Base-by-base conservation (phyloP, 2,888 invertebrate genomes). In the Eretmocerus hayati region DNA sequence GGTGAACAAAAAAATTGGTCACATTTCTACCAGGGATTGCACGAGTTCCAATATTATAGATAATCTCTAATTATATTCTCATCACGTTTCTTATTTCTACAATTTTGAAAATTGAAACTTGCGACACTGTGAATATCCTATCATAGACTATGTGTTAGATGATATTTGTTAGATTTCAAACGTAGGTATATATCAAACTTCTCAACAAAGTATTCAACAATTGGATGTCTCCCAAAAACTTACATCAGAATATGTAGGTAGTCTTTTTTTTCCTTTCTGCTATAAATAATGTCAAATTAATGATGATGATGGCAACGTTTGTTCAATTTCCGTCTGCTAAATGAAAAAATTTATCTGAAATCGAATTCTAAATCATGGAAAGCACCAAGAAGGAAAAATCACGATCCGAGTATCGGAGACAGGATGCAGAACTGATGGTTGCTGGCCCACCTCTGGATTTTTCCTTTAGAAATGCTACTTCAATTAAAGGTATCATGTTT, bases 361-460 rank as follows among this genome's bases (percentile, higher is more conserved):
- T 33, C 16, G 5, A 30, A 42, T 9, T 31, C 5, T 21, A 30
- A 23, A 52, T 47, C 37, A 57, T 58, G 58, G 45, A 47, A 13
- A 42, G 16, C 21, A 51, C n/a, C 23, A 33, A 8, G 23, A 33
- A 44, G 20, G 30, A 42, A 21, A 37, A 41, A 35, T 39, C 36
- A 16, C 46, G 37, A 22, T 58, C 59, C 13, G 55, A 58, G 54
- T 63, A 66, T 30, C 62, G 53, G 43, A 57, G 59, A 42, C 57
- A 46, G 18, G 62, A 63, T 44, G 54, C 41, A 4, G 63, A 65
- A 37, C 55, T 59, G 49, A 61, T 66, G 56, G 56, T 65, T 20
- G 57, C 62, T 20, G 71, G 66, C 37, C 66, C 66, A 52, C 74
- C 74, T 1, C 62, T 69, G 6, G 74, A 74, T 59, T 68, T 73